phyloP scores from a whole-genome alignment of 2,888 invertebrate genomes.

The Lithophane semibrunnea region DNA sequence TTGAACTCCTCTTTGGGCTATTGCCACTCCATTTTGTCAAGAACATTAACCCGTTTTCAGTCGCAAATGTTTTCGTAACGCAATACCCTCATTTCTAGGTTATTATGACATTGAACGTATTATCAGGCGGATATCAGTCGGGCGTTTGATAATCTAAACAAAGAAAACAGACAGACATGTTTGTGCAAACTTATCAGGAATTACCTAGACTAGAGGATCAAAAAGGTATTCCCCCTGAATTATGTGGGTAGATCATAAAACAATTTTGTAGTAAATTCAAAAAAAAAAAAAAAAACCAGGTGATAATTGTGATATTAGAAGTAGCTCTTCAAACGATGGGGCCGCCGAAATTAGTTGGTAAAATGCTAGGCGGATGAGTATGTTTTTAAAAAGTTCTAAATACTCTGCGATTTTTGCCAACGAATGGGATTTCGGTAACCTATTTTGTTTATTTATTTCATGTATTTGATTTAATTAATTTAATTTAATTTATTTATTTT shows the following conservation, averaged over 20 bases:
- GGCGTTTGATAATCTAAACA: slow-evolving; percentile 30
- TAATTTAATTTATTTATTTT: too few relatives aligned
- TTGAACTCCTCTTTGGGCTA: slow-evolving; percentile 6
- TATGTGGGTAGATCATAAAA: slow-evolving; percentile 1
- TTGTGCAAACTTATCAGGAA: slow-evolving; percentile 26
- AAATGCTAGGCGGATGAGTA: neutral
- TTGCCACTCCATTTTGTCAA: neutral
- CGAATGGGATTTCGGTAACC: neutral
- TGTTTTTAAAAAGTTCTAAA: neutral
- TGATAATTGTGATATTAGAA: neutral
- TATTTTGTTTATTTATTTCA: too few relatives aligned
- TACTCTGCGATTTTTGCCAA: neutral
- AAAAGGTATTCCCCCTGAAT: slow-evolving; percentile 41
- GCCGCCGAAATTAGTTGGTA: neutral
- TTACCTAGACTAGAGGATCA: slow-evolving; percentile 13
- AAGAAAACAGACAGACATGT: slow-evolving; percentile 36
- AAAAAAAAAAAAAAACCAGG: too few relatives aligned
- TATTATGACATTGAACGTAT: slow-evolving; percentile 35
- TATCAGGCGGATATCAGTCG: slow-evolving; percentile 31
- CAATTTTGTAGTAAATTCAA: neutral
- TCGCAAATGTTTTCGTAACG: slow-evolving; percentile 14
- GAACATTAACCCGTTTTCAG: slow-evolving; percentile 5
- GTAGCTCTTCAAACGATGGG: neutral
- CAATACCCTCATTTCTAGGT: slow-evolving; percentile 31
- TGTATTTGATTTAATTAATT: too few relatives aligned